Conservation (phyloP, 2,797 vertebrate species). For the Delichon dasypus region DNA sequence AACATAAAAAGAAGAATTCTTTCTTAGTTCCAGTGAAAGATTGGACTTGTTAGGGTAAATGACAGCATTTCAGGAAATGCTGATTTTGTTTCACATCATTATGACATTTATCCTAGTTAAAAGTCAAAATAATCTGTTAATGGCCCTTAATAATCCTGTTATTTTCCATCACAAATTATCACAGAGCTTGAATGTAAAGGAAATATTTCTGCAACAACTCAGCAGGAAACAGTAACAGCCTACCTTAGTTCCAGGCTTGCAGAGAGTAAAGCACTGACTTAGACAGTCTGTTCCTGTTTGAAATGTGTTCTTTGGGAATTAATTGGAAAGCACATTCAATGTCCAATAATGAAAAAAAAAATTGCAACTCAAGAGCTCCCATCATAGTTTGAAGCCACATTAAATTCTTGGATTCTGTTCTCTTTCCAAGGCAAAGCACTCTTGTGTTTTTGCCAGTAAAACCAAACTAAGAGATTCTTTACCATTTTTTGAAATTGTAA, state of each 20-base stretch:
- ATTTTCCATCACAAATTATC: conserved; percentile 30
- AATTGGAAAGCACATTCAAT: background rate
- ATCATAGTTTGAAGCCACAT: background rate
- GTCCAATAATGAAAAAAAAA: background rate
- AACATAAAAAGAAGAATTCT: accelerated
- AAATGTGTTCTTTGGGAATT: background rate
- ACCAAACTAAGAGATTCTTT: background rate
- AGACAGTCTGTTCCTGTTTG: background rate
- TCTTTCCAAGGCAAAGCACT: background rate
- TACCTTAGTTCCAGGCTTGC: background rate
- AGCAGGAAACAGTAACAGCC: background rate
- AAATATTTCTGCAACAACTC: conserved; percentile 42
- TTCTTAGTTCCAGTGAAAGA: background rate
- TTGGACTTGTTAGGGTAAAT: background rate
- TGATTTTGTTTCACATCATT: background rate
- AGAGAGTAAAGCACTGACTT: background rate
- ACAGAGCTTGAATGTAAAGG: background rate
- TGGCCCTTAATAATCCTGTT: conserved; percentile 11
- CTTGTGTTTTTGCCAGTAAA: background rate
- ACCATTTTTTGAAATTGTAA: background rate
- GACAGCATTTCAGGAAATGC: background rate
- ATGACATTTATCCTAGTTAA: background rate
- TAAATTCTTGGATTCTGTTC: background rate
- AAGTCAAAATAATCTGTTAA: conserved; percentile 9
- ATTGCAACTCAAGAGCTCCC: background rate